phyloP scores from a whole-genome alignment of 92 coral and sea anemone species.

The Desmophyllum pertusum region DNA sequence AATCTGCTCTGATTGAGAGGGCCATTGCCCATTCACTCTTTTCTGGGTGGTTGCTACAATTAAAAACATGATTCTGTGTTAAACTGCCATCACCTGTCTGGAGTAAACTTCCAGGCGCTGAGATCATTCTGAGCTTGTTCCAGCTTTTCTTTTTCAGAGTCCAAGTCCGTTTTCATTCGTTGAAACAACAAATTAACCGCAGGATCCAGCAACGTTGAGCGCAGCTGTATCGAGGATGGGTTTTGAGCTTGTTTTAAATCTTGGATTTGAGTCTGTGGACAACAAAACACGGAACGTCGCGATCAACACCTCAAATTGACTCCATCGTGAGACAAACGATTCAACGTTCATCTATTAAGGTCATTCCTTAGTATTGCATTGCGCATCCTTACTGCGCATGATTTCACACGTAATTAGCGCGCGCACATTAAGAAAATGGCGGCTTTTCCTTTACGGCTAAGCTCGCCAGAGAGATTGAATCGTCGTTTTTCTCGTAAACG shows the following conservation, averaged over 20 bases:
- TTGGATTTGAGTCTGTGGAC: conserved; percentile 93
- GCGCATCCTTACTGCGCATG: too few relatives aligned
- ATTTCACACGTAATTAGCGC: too few relatives aligned
- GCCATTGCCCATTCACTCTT: background rate
- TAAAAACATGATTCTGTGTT: background rate
- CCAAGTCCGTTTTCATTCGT: conserved; percentile 97
- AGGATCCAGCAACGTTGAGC: conserved; percentile 95
- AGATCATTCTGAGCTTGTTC: conserved; percentile 99
- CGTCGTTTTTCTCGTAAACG: too few relatives aligned
- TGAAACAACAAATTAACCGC: conserved; percentile 98
- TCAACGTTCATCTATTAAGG: too few relatives aligned
- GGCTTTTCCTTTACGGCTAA: too few relatives aligned
- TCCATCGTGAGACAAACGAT: too few relatives aligned
- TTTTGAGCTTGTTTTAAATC: conserved; percentile 99
- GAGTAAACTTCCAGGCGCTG: conserved; percentile 98
- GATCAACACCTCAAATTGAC: too few relatives aligned
- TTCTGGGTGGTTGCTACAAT: background rate
- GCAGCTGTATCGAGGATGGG: conserved; percentile 91
- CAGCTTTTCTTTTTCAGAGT: conserved; percentile 92
- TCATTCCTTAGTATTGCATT: too few relatives aligned
- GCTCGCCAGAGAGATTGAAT: too few relatives aligned
- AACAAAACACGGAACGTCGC: conserved; percentile 34
- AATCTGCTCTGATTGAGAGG: background rate
- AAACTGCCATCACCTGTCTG: conserved; percentile 84
- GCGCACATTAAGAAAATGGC: too few relatives aligned